Conservation (phyloP, 2,113 vertebrate genomes). For the Pangasianodon gigas region DNA sequence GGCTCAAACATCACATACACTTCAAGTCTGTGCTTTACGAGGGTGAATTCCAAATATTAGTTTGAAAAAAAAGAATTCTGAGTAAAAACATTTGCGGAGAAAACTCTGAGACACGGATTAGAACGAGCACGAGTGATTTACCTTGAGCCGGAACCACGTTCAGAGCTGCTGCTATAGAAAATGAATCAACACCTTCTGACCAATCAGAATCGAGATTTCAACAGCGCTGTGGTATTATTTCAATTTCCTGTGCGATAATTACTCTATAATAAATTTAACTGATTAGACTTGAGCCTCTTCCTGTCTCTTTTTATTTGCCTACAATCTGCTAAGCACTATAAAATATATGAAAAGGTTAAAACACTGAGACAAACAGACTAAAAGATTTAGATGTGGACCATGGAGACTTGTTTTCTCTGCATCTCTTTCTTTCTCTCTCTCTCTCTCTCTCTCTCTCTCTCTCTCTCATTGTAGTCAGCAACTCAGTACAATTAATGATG, state of each 20-base stretch:
- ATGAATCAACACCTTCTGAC: neutral
- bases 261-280: neutral
- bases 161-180: neutral
- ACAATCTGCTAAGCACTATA: neutral
- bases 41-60: neutral
- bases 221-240: neutral
- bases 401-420: neutral
- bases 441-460: neutral
- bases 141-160: neutral
- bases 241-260: neutral
- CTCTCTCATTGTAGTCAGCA: neutral
- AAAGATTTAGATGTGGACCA: neutral
- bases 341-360: neutral
- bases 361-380: neutral
- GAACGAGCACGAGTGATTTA: neutral
- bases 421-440: neutral
- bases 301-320: neutral
- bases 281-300: neutral
- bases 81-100: neutral
- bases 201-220: neutral
- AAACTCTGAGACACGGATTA: neutral
- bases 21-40: neutral
- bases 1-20: neutral
- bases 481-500: constrained; percentile 9
- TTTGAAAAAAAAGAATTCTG: rapidly evolving